These are phyloP conservation scores for Drosophila austrosaltans DNA, from an alignment of 2,888 invertebrate genomes.

Conservation along the genomic window DNA sequence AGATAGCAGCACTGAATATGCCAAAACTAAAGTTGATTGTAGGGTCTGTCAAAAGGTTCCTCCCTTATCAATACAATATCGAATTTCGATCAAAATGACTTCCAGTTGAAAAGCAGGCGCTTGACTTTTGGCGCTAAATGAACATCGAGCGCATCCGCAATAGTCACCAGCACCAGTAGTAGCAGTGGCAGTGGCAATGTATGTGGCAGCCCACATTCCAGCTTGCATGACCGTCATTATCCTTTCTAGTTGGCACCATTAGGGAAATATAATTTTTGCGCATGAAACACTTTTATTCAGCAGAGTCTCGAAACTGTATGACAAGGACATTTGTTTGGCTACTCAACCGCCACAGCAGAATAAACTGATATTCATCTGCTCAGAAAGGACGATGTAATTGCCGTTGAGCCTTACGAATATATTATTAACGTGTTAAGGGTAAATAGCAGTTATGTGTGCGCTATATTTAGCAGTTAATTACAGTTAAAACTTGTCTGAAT, in stretches of 20 bases:
- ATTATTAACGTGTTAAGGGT: conserved; percentile 77
- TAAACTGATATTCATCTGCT: conserved; percentile 69
- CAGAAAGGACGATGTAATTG: conserved; percentile 63
- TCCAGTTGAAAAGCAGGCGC: conserved; percentile 64
- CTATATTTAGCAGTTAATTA: conserved; percentile 78
- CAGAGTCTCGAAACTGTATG: conserved; percentile 33
- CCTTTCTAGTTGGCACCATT: conserved; percentile 79
- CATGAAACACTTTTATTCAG: conserved; percentile 9
- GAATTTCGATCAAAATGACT: conserved; percentile 83
- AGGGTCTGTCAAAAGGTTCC: conserved; percentile 53
- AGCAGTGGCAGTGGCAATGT: neutral
- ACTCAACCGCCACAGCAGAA: conserved; percentile 43
- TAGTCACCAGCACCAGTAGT: conserved; percentile 8
- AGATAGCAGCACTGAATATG: conserved; percentile 49
- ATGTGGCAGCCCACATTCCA: conserved; percentile 65
- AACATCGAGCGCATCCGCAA: conserved; percentile 26
- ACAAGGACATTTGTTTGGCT: conserved; percentile 65
- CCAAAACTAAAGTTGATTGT: conserved; percentile 58
- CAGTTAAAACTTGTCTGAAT: conserved; percentile 48
- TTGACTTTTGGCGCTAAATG: conserved; percentile 72
- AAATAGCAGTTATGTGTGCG: conserved; percentile 62
- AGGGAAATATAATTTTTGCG: conserved; percentile 74
- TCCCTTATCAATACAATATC: conserved; percentile 82
- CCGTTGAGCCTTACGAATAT: conserved; percentile 64
- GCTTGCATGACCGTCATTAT: conserved; percentile 82